These are phyloP conservation scores for Myripristis murdjan DNA, from an alignment of 2,797 vertebrate species.

Conservation along the genomic window DNA sequence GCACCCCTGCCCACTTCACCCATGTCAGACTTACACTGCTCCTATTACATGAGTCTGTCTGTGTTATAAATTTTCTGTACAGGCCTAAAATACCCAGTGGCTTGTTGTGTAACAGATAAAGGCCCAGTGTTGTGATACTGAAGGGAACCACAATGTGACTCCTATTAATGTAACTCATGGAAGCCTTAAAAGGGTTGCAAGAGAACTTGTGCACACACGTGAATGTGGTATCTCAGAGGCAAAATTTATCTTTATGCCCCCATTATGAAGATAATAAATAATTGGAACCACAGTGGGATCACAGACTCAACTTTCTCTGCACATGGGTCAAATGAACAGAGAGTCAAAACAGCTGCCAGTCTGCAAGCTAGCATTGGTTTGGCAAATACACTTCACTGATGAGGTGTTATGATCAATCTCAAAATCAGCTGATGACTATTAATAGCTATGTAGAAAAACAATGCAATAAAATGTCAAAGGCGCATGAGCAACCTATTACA, in stretches of 20 bases:
- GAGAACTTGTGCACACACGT: slow-evolving; percentile 19
- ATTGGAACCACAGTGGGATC: slow-evolving; percentile 60
- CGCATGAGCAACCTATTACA: slow-evolving; percentile 1
- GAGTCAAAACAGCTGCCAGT: slow-evolving; percentile 25
- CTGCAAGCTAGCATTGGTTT: slow-evolving; percentile 40
- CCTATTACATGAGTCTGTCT: slow-evolving; percentile 70
- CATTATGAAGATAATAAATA: slow-evolving; percentile 53
- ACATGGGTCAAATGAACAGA: slow-evolving; percentile 56
- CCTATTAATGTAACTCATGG: slow-evolving; percentile 64
- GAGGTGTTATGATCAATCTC: slow-evolving; percentile 56
- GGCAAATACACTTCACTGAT: slow-evolving; percentile 49
- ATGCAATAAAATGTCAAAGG: slow-evolving; percentile 23
- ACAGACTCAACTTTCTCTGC: slow-evolving; percentile 39
- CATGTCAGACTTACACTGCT: slow-evolving; percentile 50
- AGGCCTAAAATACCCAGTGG: slow-evolving; percentile 69
- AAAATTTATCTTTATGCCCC: slow-evolving; percentile 48
- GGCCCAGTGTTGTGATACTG: slow-evolving; percentile 65
- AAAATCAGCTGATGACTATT: slow-evolving; percentile 61
- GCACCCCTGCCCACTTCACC: slow-evolving; percentile 48
- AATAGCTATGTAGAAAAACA: slow-evolving; percentile 26
- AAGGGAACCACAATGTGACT: slow-evolving; percentile 68
- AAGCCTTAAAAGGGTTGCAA: slow-evolving; percentile 48
- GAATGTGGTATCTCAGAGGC: slow-evolving; percentile 31
- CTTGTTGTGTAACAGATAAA: slow-evolving; percentile 78
- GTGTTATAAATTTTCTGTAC: slow-evolving; percentile 71